phyloP scores from a whole-genome alignment of 1,140 invertebrate species.

The Drosophila kohkoa region DNA sequence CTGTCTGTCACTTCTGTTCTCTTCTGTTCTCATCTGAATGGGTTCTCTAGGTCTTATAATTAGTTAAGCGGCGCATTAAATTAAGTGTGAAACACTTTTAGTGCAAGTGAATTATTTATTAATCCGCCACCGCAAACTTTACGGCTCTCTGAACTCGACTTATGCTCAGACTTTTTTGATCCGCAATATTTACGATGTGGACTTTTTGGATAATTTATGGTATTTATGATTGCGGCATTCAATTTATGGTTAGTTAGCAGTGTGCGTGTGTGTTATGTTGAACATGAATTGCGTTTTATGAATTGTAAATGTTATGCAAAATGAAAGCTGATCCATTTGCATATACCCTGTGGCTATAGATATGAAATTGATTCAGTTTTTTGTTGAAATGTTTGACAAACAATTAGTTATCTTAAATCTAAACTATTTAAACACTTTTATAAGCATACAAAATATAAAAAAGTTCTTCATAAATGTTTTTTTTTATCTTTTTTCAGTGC shows the following conservation, averaged over 20 bases:
- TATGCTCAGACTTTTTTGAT: not conserved
- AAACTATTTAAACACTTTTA: no score
- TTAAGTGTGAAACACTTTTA: constrained; percentile 67
- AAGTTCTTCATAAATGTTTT: no score
- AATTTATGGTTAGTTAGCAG: not conserved
- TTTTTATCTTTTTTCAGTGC: no score
- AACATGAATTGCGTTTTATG: not conserved
- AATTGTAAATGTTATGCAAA: not conserved
- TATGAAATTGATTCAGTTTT: not conserved
- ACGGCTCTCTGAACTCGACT: not conserved
- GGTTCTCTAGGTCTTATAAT: constrained; percentile 49
- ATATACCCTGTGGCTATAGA: not conserved
- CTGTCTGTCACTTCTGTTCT: not conserved
- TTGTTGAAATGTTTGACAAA: not conserved
- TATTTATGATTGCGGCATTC: constrained; percentile 7
- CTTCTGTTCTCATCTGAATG: not conserved
- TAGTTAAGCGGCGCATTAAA: constrained; percentile 64
- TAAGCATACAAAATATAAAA: no score
- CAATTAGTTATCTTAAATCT: no score
- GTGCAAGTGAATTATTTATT: constrained; percentile 68
- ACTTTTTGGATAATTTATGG: constrained; percentile 1
- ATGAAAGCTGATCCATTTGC: not conserved
- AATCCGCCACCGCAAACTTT: constrained; percentile 21
- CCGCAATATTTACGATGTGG: constrained; percentile 1
- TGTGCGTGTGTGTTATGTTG: not conserved